These are phyloP conservation scores for Loxodonta africana DNA, from an alignment of 2,113 vertebrate species.

Conservation along the genomic window DNA sequence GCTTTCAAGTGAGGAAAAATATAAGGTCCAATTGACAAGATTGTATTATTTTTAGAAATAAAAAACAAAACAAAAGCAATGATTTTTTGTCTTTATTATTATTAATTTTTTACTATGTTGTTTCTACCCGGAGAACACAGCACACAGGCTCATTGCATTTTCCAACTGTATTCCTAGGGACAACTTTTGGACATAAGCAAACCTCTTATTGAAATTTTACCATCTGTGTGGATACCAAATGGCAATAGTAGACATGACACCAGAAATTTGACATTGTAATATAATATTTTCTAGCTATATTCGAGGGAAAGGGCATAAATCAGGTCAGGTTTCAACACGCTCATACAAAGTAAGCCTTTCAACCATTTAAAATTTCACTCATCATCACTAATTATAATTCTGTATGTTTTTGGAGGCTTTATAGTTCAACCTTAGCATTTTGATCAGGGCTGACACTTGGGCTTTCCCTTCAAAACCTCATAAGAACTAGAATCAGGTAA, in stretches of 20 bases:
- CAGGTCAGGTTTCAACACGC: constrained; percentile 62
- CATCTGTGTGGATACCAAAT: not conserved
- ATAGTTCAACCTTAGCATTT: constrained; percentile 59
- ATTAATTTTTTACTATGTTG: not conserved
- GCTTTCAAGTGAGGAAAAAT: not conserved
- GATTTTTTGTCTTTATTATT: not conserved
- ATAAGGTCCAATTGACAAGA: not conserved
- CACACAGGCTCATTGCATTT: not conserved
- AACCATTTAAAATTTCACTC: constrained; percentile 67
- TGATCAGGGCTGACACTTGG: constrained; percentile 71
- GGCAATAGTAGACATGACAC: not conserved
- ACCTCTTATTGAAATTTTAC: not conserved
- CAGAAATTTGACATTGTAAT: constrained; percentile 14
- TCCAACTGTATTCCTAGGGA: not conserved
- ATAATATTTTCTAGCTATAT: not conserved
- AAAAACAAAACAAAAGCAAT: not conserved
- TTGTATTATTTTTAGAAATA: constrained; percentile 6
- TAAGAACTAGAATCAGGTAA: constrained; percentile 72
- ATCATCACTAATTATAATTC: constrained; percentile 70
- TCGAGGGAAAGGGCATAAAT: constrained; percentile 22
- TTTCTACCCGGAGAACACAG: not conserved
- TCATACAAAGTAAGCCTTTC: constrained; percentile 30
- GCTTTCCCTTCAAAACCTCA: constrained; percentile 68
- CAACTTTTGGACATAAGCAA: not conserved
- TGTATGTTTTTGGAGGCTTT: constrained; percentile 64